Percentiles rank a stretch among this genome's conserved stretches.
Conservation (phyloP, 1,140 invertebrate species). For the Cryptotermes secundus region DNA sequence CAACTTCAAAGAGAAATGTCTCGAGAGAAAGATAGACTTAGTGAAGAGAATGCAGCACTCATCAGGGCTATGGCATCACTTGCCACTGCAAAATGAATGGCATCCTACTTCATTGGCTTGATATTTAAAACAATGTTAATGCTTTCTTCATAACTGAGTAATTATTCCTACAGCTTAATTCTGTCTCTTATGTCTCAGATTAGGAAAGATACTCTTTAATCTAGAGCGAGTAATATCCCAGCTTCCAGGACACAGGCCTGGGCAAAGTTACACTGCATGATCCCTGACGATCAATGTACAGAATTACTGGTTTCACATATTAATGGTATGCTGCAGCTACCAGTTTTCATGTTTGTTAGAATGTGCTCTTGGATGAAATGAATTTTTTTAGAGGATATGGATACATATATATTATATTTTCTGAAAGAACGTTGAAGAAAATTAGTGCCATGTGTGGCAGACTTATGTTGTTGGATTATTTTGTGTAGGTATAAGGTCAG, state of each 20-base stretch:
- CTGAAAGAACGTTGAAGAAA: constrained; percentile 8
- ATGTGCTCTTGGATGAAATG: neutral
- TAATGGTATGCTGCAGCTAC: neutral
- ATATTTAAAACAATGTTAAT: neutral
- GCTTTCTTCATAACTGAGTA: constrained; percentile 1
- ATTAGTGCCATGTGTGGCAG: neutral
- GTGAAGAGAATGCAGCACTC: constrained; percentile 54
- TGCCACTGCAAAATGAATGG: constrained; percentile 28
- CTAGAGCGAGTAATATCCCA: neutral
- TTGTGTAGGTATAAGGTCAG: neutral
- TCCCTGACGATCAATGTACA: neutral
- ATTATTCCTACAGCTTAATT: neutral
- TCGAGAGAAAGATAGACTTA: constrained; percentile 52
- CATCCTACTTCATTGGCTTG: neutral
- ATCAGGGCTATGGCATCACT: constrained; percentile 52
- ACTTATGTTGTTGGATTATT: neutral
- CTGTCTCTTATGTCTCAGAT: neutral
- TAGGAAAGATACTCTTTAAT: neutral
- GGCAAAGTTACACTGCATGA: neutral
- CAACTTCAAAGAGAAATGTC: constrained; percentile 51
- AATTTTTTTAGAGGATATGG: neutral
- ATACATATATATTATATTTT: neutral
- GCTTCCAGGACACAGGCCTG: neutral
- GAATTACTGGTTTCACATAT: neutral
- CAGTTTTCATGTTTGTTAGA: neutral